Base-by-base conservation (phyloP, 2,797 vertebrate species). In the Sebastes itinus region DNA sequence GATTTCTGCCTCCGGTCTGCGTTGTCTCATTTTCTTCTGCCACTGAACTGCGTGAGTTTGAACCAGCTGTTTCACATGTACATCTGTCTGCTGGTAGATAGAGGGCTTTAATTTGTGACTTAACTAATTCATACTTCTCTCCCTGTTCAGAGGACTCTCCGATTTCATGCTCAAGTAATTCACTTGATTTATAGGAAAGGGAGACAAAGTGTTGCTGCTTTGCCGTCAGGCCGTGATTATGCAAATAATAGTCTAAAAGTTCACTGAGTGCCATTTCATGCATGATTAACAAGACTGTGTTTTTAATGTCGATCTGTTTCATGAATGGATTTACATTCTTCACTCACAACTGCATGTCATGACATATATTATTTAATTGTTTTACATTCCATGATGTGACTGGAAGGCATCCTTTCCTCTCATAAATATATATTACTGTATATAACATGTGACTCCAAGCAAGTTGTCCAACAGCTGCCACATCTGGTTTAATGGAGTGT, bases 11-110 rank as follows among this genome's bases (percentile, higher is more conserved):
- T 81, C 16, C 58, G 3, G 18, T 71, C 82, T 52, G 35, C 46
- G 16, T 14, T 22, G 38, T 68, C 66, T 25, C 42, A 49, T 58
- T 77, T 72, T 72, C 64, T 42, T 65, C 84, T 67, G 10, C 69
- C 8, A 16, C 8, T 85, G 46, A 87, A 64, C 87, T 70, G 79
- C 85, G 93, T 94, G 82, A 94, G 93, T 94, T 42, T 82, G 30
- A 77, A 70, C 69, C 3, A 65, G 16, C n/a, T 70, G n/a, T 35
- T 79, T 80, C 20, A 28, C 28, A 2, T 25, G 4, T 27, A 28
- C 25, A 30, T 32, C 23, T 62, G 12, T 4, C 9, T 10, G 4
- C 38, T n/a, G 23, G 14, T 38, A 14, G 12, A 14, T 38, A 38
- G 12, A 38, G 0, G 54, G 1, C 12, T 75, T 60, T 67, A 4